These are phyloP conservation scores for Nebria ingens DNA, from an alignment of 1,140 invertebrate genomes.

Conservation along the genomic window DNA sequence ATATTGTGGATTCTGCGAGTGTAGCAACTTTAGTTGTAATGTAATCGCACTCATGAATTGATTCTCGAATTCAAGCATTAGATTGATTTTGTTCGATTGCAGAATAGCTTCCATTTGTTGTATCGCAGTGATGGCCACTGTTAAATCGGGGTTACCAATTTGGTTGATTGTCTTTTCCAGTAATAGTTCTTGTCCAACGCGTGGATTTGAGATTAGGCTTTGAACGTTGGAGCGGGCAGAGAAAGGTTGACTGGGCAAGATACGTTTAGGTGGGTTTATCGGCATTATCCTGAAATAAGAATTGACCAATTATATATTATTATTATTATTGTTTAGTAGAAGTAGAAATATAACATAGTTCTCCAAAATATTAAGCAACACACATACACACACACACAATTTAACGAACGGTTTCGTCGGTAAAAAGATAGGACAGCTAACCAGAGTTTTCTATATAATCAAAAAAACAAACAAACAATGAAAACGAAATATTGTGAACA, in stretches of 20 bases:
- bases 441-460: no score
- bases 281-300: slow-evolving; percentile 35
- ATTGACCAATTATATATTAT: no score
- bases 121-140: slow-evolving; percentile 51
- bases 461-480: no score
- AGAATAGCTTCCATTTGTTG: slow-evolving; percentile 51
- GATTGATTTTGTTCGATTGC: slow-evolving; percentile 53
- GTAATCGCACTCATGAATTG: slow-evolving; percentile 59
- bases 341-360: neutral
- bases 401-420: no score
- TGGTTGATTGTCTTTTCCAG: slow-evolving; percentile 51
- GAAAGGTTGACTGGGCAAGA: neutral
- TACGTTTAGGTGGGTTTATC: slow-evolving; percentile 37
- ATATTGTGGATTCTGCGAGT: slow-evolving; percentile 37
- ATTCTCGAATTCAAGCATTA: slow-evolving; percentile 60
- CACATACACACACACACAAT: no score
- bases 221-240: slow-evolving; percentile 23
- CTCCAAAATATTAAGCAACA: no score
- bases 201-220: neutral
- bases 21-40: slow-evolving; percentile 55
- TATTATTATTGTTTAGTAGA: neutral
- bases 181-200: slow-evolving; percentile 35
- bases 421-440: no score
- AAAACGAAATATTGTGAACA: no score
- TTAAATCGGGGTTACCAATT: slow-evolving; percentile 56